Evolutionary conservation across 2,888 invertebrate species (phyloP), one percentile per base, ranked within the genome.

Genomic region (Pomacea canaliculata): DNA sequence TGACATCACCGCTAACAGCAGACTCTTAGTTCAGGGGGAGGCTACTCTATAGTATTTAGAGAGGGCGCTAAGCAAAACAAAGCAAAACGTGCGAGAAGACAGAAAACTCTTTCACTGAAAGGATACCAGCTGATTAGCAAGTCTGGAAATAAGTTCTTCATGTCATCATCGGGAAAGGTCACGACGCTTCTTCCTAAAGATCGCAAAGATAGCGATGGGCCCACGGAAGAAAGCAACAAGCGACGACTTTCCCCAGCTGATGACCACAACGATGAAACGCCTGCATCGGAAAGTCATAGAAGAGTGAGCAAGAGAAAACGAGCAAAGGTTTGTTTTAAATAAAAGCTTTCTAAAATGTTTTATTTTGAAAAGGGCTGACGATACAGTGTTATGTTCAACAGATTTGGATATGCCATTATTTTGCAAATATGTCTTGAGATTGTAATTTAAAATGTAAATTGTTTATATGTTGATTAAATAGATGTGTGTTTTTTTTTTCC

Each of bases 231-330:
- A 16, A 78, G 74, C 67, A 80, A 78, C 46, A 81, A 81, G 73
- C 75, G 80, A 59, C 72, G 73, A 46, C 63, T 73, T 65, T 70
- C 75, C 18, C 80, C 77, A 49, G 80, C 78, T 19, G 84, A 84
- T 37, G 83, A 83, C 60, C 51, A 16, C 51, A 80, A 82, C 19
- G 78, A 79, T 46, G 78, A 82, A 19, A 78, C 73, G 67, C 75
- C 67, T 16, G 51, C 60, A 46, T 62, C 70, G 18, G 70, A 73
- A 5, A 72, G 69, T 51, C 81, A 79, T 1, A 77, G 83, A 51
- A 77, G 85, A 68, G 80, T 84, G 67, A 87, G 86, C 76, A 82
- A 83, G 71, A 80, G 86, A 70, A 87, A 86, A 77, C 78, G 81
- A 70, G 81, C 84, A 46, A 83, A 82, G 79, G 84, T 83, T 78